Evolutionary conservation across 2,797 vertebrate genomes (phyloP).

Genomic region (Holocentrus rufus): DNA sequence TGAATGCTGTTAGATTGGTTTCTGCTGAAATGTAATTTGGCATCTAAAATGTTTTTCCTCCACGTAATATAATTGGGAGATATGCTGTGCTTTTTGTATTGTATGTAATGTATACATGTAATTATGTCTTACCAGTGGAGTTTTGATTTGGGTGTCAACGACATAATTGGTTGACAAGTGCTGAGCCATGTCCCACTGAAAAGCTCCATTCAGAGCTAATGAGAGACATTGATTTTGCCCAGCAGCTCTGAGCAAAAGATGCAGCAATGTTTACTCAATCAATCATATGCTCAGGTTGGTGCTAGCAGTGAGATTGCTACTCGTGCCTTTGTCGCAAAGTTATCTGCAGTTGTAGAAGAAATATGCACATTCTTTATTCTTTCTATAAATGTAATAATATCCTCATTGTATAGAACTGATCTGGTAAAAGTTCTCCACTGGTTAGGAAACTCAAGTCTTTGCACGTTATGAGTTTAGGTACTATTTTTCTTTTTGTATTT

Average conservation of each 20-base stretch:
- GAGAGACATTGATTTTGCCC: slow-evolving; percentile 3
- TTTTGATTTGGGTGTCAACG: background rate
- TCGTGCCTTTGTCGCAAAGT: too few species aligned
- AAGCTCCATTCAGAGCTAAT: slow-evolving; percentile 5
- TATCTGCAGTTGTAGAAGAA: too few species aligned
- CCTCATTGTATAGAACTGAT: too few species aligned
- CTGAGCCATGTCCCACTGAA: slow-evolving; percentile 8
- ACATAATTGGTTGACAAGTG: slow-evolving; percentile 20
- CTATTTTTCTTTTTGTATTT: slow-evolving; percentile 20
- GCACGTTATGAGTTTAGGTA: slow-evolving; percentile 1
- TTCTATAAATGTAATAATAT: too few species aligned
- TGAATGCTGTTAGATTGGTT: slow-evolving; percentile 36
- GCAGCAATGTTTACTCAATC: background rate
- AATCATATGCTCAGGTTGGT: slow-evolving; percentile 6
- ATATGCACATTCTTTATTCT: too few species aligned
- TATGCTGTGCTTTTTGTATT: background rate
- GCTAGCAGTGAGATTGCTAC: background rate
- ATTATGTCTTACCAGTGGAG: background rate
- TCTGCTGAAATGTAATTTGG: background rate
- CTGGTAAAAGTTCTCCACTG: background rate
- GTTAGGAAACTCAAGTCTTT: background rate
- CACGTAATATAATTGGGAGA: slow-evolving; percentile 9
- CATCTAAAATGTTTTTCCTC: slow-evolving; percentile 3
- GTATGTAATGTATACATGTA: slow-evolving; percentile 2
- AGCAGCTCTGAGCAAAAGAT: slow-evolving; percentile 4